Evolutionary conservation across 30 jellyfish, hydroid and myxozoan species (phyloP).

Genomic region (Cassiopea andromeda): DNA sequence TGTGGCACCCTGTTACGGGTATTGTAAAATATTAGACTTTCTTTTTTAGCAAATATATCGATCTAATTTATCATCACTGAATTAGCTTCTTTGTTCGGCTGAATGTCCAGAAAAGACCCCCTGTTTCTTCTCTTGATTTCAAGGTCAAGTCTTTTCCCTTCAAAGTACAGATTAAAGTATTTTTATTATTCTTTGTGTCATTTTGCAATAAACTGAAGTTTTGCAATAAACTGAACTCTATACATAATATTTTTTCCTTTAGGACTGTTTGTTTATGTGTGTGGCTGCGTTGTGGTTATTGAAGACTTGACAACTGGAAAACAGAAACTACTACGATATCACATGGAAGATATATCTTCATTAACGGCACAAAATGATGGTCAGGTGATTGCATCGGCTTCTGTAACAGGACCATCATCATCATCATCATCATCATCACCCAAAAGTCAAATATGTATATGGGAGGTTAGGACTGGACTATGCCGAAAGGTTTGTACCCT

Average conservation of each 20-base stretch:
- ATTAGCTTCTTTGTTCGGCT: too few species aligned
- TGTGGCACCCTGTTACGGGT: conserved; percentile 96
- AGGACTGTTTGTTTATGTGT: conserved; percentile 86
- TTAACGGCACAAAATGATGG: conserved; percentile 91
- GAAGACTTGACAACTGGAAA: conserved; percentile 79
- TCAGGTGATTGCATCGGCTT: conserved; percentile 84
- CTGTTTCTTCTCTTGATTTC: too few species aligned
- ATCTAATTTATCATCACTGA: too few species aligned
- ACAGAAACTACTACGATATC: conserved; percentile 72
- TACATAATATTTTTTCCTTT: background rate
- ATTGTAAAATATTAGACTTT: background rate
- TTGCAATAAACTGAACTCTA: too few species aligned
- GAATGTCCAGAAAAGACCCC: too few species aligned
- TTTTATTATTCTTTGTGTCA: too few species aligned
- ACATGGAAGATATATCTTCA: conserved; percentile 86
- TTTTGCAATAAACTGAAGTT: too few species aligned
- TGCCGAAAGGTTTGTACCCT: conserved; percentile 61
- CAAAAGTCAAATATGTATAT: conserved; percentile 71
- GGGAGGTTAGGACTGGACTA: conserved; percentile 79
- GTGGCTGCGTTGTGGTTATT: conserved; percentile 77
- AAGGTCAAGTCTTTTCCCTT: too few species aligned
- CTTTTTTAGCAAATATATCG: too few species aligned
- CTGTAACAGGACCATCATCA: conserved; percentile 62
- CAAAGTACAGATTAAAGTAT: too few species aligned
- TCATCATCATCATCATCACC: too few species aligned